Evolutionary conservation across 2,888 invertebrate genomes (phyloP), one percentile per base, ranked within the genome.

Genomic region (Clostera curtula): DNA sequence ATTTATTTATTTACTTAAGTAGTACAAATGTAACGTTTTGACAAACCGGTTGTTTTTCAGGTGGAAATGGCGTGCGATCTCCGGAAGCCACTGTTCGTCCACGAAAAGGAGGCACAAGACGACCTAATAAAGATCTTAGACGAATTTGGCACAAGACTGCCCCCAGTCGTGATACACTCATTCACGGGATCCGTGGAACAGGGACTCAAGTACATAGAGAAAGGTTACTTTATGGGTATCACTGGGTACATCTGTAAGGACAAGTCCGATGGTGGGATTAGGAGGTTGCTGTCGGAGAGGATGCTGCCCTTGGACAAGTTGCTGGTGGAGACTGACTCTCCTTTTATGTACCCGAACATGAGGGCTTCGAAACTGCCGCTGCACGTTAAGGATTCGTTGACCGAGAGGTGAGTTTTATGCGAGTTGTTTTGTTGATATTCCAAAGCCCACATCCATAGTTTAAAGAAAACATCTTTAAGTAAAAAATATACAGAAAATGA

Each of bases 341-440:
- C 97, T 2, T 97, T 96, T 63, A 96, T 97, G 96, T 97, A 95
- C 70, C 96, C 97, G 2, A 95, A 97, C 71, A 94, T 95, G 38
- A 87, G 96, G 60, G 96, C 96, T 36, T 95, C 96, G 14, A 97
- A 97, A 71, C 77, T 97, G 58, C 95, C 96, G 21, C 79, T 90
- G 50, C 91, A 93, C 60, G 93, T 97, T 10, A 95, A 95, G 82
- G 92, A 93, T 61, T 90, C 91, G 37, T 85, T 96, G 34, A 95
- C 96, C 12, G 93, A 95, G 75, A 88, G 94, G 89, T 92, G 7
- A 46, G 64, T 26, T 5, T n/a, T n/a, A n/a, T n/a, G n/a, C n/a
- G n/a, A n/a, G n/a, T n/a, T n/a, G n/a, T n/a, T n/a, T n/a, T n/a
- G n/a, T n/a, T n/a, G n/a, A n/a, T n/a, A n/a, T n/a, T n/a, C n/a